Conservation (phyloP, 2,797 vertebrate genomes). For the Eremophila alpestris region DNA sequence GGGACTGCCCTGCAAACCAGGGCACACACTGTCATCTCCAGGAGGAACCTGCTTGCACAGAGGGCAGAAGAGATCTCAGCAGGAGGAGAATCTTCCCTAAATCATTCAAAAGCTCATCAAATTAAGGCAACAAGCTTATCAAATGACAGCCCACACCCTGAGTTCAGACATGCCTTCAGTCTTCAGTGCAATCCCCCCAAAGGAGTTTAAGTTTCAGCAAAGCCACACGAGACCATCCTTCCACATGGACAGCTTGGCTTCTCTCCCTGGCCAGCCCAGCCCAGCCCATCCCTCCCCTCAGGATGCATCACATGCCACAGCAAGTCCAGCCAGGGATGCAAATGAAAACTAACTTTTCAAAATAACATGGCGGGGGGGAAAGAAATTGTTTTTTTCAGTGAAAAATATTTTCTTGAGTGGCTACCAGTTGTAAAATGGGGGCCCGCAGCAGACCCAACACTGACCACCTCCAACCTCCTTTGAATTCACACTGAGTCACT, state of each 20-base stretch:
- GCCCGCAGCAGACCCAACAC: neutral
- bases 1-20: neutral
- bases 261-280: neutral
- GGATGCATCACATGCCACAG: neutral
- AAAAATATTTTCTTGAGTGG: neutral
- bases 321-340: neutral
- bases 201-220: neutral
- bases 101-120: neutral
- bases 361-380: neutral
- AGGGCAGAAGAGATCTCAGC: neutral
- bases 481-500: neutral
- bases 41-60: neutral
- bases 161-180: neutral
- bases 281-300: rapidly evolving
- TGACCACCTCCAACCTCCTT: neutral
- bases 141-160: neutral
- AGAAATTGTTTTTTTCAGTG: neutral
- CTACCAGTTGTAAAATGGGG: neutral
- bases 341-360: neutral
- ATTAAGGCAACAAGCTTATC: neutral
- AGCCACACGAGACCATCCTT: neutral
- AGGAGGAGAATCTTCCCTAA: neutral
- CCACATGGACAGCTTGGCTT: neutral
- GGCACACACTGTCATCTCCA: rapidly evolving
- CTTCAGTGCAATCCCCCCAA: neutral